phyloP scores from a whole-genome alignment of 2,113 vertebrate species.

The Anhinga anhinga region DNA sequence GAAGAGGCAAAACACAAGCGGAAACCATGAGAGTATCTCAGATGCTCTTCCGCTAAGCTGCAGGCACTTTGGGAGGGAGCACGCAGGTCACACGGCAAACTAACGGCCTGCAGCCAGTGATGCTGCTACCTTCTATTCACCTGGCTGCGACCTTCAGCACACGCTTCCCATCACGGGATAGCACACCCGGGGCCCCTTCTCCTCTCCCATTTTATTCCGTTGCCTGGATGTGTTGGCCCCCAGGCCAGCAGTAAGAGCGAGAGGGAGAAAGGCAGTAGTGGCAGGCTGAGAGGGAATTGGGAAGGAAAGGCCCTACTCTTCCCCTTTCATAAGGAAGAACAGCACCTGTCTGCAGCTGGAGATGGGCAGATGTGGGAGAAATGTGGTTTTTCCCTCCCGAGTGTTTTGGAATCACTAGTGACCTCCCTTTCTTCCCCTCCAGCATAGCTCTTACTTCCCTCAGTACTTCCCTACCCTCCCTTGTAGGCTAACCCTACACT shows the following conservation, averaged over 20 bases:
- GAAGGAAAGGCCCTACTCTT: background rate
- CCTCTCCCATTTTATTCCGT: background rate
- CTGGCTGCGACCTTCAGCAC: background rate
- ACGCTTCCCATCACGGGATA: rapidly evolving
- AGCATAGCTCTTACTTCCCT: background rate
- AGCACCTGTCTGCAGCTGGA: background rate
- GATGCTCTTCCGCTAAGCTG: background rate
- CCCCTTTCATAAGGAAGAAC: background rate
- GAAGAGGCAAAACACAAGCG: background rate
- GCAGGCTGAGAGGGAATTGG: background rate
- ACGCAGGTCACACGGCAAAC: background rate
- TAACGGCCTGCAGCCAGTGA: background rate
- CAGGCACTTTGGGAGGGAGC: background rate
- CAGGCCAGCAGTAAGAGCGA: background rate
- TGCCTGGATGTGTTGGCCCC: background rate
- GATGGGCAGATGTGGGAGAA: background rate
- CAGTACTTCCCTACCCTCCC: background rate
- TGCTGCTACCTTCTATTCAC: background rate
- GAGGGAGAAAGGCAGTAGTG: background rate
- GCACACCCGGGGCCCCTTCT: background rate
- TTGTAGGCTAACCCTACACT: too few relatives aligned
- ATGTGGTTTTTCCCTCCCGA: background rate
- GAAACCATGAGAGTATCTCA: background rate
- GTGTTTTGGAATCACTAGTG: background rate
- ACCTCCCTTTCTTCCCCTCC: background rate